Conservation (phyloP, 2,797 vertebrate genomes). For the Microtus obscurus region DNA sequence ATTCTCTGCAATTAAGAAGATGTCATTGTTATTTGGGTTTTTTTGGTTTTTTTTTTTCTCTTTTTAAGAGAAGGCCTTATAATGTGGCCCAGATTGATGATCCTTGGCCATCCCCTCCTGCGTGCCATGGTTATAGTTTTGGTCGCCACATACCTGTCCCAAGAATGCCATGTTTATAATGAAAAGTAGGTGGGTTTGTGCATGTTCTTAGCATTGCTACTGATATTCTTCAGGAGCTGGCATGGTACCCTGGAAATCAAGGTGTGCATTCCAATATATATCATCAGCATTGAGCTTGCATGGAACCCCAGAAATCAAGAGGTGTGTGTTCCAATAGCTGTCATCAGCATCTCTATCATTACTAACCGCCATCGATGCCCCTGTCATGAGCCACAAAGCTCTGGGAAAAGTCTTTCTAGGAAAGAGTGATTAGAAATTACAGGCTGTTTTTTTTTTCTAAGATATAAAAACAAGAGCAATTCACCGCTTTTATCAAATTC, state of each 20-base stretch:
- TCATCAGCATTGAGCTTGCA: too few relatives aligned
- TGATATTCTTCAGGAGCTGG: rapidly evolving
- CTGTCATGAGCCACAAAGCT: rapidly evolving
- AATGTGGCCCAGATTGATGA: not conserved
- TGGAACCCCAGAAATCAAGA: too few relatives aligned
- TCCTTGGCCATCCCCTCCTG: not conserved
- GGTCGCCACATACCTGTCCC: not conserved
- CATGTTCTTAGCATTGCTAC: rapidly evolving
- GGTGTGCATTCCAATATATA: rapidly evolving
- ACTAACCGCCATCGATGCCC: rapidly evolving
- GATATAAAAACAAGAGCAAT: constrained; percentile 45
- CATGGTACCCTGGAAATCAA: not conserved
- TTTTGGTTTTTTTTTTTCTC: not conserved
- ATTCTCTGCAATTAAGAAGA: not conserved
- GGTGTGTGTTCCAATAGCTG: too few relatives aligned
- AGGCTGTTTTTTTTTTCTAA: not conserved
- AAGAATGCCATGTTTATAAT: not conserved
- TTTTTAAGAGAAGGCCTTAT: not conserved
- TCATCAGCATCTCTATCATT: not conserved
- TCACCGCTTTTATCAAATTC: constrained; percentile 53
- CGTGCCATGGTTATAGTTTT: not conserved
- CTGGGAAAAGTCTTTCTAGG: not conserved
- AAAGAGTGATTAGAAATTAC: constrained; percentile 15
- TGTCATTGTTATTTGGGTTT: not conserved
- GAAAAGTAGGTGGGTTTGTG: not conserved